Conservation (phyloP, 2,113 vertebrate genomes). For the Holacanthus passer region DNA sequence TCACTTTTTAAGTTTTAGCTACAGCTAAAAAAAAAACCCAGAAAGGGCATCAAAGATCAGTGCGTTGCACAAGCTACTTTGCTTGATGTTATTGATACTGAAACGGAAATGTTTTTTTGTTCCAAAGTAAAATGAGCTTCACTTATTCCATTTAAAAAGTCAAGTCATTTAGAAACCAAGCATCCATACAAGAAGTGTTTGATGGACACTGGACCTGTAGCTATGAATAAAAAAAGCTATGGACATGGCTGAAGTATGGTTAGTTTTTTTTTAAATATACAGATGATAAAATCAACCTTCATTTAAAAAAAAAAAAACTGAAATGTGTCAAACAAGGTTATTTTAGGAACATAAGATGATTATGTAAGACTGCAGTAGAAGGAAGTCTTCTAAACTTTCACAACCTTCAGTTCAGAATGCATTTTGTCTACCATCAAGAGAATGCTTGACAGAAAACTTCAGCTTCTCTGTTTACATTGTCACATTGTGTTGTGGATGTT, state of each 20-base stretch:
- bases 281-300: neutral
- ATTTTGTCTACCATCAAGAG: neutral
- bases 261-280: neutral
- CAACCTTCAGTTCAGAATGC: neutral
- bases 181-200: too few relatives aligned
- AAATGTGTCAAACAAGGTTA: neutral
- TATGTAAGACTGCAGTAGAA: constrained; percentile 11
- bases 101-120: constrained; percentile 10
- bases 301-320: neutral
- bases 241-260: too few relatives aligned
- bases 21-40: neutral
- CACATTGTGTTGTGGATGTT: neutral
- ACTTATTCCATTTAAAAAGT: neutral
- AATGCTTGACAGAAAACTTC: fast-evolving
- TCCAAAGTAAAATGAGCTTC: neutral
- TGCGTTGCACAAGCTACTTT: constrained; percentile 21
- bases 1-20: neutral
- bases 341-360: constrained; percentile 34
- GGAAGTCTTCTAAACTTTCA: constrained; percentile 11
- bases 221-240: neutral
- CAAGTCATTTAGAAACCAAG: constrained; percentile 27
- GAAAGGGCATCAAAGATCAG: neutral
- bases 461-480: constrained; percentile 16
- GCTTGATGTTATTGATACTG: neutral
- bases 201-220: neutral